These are phyloP conservation scores for Julus scandinavius DNA, from an alignment of 2,888 invertebrate species.

Conservation along the genomic window DNA sequence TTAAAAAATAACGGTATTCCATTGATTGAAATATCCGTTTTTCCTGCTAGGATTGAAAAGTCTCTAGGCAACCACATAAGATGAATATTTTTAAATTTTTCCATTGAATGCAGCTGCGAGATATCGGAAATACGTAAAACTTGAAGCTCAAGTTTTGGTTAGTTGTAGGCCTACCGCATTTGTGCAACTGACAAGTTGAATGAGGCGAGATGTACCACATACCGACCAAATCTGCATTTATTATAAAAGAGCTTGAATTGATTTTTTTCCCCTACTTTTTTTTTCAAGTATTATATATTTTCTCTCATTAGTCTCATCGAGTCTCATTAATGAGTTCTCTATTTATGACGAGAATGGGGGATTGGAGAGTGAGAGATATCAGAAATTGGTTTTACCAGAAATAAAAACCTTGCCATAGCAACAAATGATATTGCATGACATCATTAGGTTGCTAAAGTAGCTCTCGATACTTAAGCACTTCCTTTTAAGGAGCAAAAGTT, in stretches of 20 bases:
- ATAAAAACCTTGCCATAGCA: constrained; percentile 32
- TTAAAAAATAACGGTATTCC: too few species aligned
- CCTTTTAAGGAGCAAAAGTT: not conserved
- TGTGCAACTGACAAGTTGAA: constrained; percentile 43
- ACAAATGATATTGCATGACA: constrained; percentile 15
- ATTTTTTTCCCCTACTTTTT: not conserved
- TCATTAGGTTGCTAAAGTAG: constrained; percentile 40
- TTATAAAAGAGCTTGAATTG: not conserved
- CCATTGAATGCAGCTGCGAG: constrained; percentile 21
- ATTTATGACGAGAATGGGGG: not conserved
- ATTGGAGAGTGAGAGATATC: not conserved
- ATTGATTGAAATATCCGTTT: too few species aligned
- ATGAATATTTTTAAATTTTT: not conserved
- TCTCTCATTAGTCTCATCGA: constrained; percentile 2
- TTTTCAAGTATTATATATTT: not conserved
- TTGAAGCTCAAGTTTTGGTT: not conserved
- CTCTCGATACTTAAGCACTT: constrained; percentile 15
- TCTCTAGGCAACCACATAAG: too few species aligned
- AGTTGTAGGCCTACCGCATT: constrained; percentile 23
- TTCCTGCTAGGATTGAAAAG: too few species aligned
- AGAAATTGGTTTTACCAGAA: constrained; percentile 22
- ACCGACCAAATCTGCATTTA: not conserved
- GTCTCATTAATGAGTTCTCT: not conserved
- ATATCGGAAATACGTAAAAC: constrained; percentile 12
- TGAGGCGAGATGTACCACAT: not conserved